Evolutionary conservation across 2,113 vertebrate genomes (phyloP).

Genomic region (Eulacestoma nigropectus): DNA sequence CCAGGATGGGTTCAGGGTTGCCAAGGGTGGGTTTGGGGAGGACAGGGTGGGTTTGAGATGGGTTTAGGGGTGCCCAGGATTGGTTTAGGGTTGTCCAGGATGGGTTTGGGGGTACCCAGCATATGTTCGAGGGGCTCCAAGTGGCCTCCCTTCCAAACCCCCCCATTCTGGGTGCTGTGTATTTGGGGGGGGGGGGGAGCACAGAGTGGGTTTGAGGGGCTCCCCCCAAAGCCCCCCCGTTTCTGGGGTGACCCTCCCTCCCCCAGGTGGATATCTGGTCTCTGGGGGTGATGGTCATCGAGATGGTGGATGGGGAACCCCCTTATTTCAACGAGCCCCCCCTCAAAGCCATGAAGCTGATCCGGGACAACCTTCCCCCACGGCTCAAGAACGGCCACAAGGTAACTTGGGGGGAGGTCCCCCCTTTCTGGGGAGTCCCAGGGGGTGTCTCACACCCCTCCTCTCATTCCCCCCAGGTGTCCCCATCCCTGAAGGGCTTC

Average conservation of each 20-base stretch:
- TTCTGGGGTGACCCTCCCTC: fast-evolving
- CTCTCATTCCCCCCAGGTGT: no score
- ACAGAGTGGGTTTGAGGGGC: fast-evolving
- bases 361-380: conserved; percentile 92
- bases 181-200: fast-evolving
- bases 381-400: conserved; percentile 93
- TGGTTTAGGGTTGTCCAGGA: neutral
- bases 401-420: conserved; percentile 38
- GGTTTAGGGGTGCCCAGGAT: neutral
- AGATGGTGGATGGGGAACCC: conserved; percentile 96
- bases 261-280: conserved; percentile 93
- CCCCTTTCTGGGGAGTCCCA: fast-evolving
- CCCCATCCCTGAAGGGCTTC: no score
- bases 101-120: fast-evolving
- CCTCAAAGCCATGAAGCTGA: conserved; percentile 97
- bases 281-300: conserved; percentile 94
- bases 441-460: neutral
- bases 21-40: neutral
- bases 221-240: no score
- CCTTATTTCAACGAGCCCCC: conserved; percentile 96
- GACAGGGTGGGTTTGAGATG: neutral
- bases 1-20: neutral
- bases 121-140: no score
- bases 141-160: neutral
- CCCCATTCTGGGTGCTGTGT: neutral